Evolutionary conservation across 2,888 invertebrate genomes (phyloP).

Genomic region (Sphaeridia pumilis): DNA sequence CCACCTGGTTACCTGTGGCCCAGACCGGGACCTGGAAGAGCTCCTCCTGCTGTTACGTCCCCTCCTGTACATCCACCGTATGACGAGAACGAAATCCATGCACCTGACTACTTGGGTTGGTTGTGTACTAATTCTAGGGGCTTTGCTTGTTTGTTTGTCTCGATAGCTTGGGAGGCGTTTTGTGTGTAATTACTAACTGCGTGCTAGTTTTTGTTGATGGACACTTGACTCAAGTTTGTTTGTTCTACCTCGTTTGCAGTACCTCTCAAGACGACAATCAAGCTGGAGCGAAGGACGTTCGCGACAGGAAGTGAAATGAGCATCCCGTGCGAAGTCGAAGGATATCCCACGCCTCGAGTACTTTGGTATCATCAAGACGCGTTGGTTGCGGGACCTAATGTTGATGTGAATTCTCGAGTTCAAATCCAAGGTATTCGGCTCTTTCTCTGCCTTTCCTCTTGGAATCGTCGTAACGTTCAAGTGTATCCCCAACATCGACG

Average conservation of each 20-base stretch:
- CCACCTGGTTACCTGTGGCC: background rate
- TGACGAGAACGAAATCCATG: slow-evolving; percentile 10
- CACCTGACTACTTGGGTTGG: slow-evolving; percentile 9
- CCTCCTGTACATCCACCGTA: too few species aligned
- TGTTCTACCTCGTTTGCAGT: slow-evolving; percentile 31
- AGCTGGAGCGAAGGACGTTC: slow-evolving; percentile 47
- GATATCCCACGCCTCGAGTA: slow-evolving; percentile 62
- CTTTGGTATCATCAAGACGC: slow-evolving; percentile 69
- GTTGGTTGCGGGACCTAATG: slow-evolving; percentile 27
- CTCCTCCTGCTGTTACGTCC: slow-evolving; percentile 4
- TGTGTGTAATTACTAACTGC: background rate
- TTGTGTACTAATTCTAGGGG: background rate
- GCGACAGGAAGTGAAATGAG: slow-evolving; percentile 55
- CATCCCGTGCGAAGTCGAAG: slow-evolving; percentile 62
- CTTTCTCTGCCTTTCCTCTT: too few species aligned
- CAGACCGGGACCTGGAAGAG: background rate
- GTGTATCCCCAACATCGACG: too few species aligned
- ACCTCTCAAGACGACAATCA: slow-evolving; percentile 42
- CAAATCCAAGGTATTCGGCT: too few species aligned
- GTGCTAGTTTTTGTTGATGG: background rate
- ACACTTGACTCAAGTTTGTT: background rate
- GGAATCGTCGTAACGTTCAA: too few species aligned
- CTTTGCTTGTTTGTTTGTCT: background rate
- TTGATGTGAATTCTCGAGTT: too few species aligned
- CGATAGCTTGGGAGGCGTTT: background rate